phyloP scores from a whole-genome alignment of 1,140 invertebrate genomes.

The Drosophila lini region DNA sequence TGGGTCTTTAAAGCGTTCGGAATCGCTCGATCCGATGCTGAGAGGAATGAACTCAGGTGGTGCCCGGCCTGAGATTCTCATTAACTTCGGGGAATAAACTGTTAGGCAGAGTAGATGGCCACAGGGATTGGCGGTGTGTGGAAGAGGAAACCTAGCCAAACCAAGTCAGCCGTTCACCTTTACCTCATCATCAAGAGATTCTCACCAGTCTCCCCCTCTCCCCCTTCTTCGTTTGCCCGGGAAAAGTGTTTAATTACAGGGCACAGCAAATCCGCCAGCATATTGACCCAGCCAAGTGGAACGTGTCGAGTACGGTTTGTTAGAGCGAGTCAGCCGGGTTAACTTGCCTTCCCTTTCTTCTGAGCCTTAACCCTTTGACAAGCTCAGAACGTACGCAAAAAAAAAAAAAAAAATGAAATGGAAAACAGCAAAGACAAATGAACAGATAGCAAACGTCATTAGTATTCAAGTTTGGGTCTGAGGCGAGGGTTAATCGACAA shows the following conservation, averaged over 20 bases:
- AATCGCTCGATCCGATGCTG: constrained; percentile 10
- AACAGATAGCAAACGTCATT: constrained; percentile 70
- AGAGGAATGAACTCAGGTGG: constrained; percentile 57
- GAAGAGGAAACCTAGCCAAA: constrained; percentile 11
- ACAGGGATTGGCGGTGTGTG: constrained; percentile 2
- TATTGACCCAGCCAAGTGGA: constrained; percentile 73
- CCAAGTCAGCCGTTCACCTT: constrained; percentile 51
- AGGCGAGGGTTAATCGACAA: constrained; percentile 30
- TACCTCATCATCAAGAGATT: constrained; percentile 32
- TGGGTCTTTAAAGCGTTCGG: constrained; percentile 48
- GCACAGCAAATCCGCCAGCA: constrained; percentile 59
- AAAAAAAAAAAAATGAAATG: constrained; percentile 13
- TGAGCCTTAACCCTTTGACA: constrained; percentile 67
- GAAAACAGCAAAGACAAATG: constrained; percentile 43
- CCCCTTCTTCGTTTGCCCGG: background rate
- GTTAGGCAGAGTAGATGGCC: constrained; percentile 10
- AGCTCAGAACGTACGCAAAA: constrained; percentile 5
- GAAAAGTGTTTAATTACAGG: constrained; percentile 74
- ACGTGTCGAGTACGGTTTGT: constrained; percentile 78
- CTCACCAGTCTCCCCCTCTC: background rate
- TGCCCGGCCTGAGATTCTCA: constrained; percentile 47
- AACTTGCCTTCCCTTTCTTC: constrained; percentile 1
- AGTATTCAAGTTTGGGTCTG: constrained; percentile 52
- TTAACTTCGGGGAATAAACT: constrained; percentile 54
- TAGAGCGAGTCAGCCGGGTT: constrained; percentile 62